A percentile compares a stretch with the other conserved stretches of the same genome.
Conservation (phyloP, 2,888 invertebrate genomes). For the Gortyna flavago region DNA sequence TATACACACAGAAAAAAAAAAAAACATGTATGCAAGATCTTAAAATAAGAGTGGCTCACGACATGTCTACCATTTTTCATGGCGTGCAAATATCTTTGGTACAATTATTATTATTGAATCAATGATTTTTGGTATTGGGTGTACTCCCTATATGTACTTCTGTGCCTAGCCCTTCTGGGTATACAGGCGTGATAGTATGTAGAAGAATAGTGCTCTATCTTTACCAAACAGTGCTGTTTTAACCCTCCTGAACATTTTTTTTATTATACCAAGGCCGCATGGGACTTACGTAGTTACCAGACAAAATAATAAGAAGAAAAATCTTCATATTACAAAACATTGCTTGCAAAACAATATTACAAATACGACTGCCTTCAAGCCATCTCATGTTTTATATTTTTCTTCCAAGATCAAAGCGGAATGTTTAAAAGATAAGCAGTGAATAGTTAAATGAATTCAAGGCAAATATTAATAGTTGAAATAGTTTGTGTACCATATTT, state of each 20-base stretch:
- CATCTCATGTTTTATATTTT: slow-evolving; percentile 4
- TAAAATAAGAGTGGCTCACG: no score
- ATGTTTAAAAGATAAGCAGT: slow-evolving; percentile 11
- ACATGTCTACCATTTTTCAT: no score
- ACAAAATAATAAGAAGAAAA: neutral
- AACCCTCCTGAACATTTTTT: no score
- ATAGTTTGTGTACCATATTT: neutral
- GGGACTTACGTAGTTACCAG: neutral
- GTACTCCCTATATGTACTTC: no score
- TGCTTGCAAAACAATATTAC: slow-evolving; percentile 2
- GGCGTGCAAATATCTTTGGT: no score
- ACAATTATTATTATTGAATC: no score
- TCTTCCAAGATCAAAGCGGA: slow-evolving; percentile 4
- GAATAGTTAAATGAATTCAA: neutral
- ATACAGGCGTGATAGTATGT: no score
- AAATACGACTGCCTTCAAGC: slow-evolving; percentile 4
- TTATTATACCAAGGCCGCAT: neutral
- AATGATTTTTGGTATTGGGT: no score
- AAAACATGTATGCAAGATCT: no score
- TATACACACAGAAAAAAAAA: no score
- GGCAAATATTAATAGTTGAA: neutral
- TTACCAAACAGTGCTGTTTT: neutral
- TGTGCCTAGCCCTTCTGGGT: no score
- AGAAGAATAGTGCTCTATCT: neutral
- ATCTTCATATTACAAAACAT: neutral